Evolutionary conservation across 2,797 vertebrate genomes (phyloP).

Genomic region (Naso thynnoides): DNA sequence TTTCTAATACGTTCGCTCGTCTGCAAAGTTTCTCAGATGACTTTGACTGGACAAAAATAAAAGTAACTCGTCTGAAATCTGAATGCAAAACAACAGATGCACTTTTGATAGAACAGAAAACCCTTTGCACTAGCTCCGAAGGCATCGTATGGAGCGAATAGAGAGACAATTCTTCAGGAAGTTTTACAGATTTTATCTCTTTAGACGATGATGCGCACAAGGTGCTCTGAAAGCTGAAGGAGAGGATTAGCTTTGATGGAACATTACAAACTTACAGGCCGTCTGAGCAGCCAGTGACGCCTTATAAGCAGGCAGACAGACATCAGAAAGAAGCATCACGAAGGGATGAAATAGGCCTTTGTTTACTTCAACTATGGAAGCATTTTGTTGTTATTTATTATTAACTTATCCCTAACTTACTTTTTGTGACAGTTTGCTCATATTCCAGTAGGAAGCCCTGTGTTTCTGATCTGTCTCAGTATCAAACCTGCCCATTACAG

Average conservation of each 20-base stretch:
- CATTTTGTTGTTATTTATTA: no score
- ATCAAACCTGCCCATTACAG: no score
- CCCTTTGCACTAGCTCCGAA: not conserved
- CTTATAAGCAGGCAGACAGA: not conserved
- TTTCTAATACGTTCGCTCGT: no score
- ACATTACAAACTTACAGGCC: not conserved
- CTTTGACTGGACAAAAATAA: not conserved
- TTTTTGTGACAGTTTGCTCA: not conserved
- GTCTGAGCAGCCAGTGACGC: not conserved
- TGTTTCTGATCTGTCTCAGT: not conserved
- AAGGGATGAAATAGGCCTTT: constrained; percentile 32
- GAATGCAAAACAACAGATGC: not conserved
- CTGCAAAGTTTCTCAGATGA: not conserved
- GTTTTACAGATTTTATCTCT: constrained; percentile 9
- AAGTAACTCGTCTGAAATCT: not conserved
- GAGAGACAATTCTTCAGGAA: not conserved
- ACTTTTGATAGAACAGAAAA: not conserved
- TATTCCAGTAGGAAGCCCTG: not conserved
- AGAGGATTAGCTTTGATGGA: constrained; percentile 5
- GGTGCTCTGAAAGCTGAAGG: not conserved
- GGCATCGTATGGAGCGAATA: not conserved
- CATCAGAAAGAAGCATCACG: constrained; percentile 26
- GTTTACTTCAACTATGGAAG: not conserved
- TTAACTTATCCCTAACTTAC: not conserved
- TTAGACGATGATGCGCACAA: not conserved